Evolutionary conservation across 2,888 invertebrate species (phyloP), one percentile per base, ranked within the genome.

Genomic region (Plagodis pulveraria): DNA sequence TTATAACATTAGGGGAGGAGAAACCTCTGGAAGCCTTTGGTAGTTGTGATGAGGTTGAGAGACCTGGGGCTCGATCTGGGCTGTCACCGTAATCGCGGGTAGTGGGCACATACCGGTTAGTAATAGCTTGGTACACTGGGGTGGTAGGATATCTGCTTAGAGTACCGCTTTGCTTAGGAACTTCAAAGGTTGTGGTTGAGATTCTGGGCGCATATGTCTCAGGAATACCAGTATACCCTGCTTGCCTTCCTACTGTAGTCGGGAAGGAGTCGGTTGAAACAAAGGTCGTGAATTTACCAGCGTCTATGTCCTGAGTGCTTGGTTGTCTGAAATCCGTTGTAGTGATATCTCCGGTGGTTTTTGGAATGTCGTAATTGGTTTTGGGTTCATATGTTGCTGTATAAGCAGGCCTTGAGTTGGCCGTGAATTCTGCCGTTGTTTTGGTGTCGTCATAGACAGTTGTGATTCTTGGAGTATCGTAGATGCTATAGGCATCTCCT

Each of bases 401-500:
- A 47, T 62, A 67, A 32, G 43, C 55, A 11, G 69, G 63, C 36
- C 63, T 52, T 6, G 62, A 44, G 41, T 55, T 61, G 6, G 57
- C 12, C 40, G 63, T 61, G 8, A 59, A 51, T 50, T 58, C 66
- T 40, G 41, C 48, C 8, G 63, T 63, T 41, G 66, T 60, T 54
- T 61, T 63, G 40, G 62, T 41, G 35, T 61, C 60, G 6, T 61
- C 64, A 42, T 55, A 59, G 34, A 66, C 60, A 8, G 67, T 59
- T 43, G 73, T 73, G 5, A 67, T 58, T 57, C 64, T 72, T 56
- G 63, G 75, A 12, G 71, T 74, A 65, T 74, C 78, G 57, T 65
- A 78, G 33, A 70, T 64, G 65, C 70, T 75, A 56, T 69, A 76
- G 0, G 71, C 72, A 43, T 71, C 75, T 45, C 72, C 72, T n/a